Conservation (phyloP, 2,888 invertebrate genomes). For the Drosophila lacicola region DNA sequence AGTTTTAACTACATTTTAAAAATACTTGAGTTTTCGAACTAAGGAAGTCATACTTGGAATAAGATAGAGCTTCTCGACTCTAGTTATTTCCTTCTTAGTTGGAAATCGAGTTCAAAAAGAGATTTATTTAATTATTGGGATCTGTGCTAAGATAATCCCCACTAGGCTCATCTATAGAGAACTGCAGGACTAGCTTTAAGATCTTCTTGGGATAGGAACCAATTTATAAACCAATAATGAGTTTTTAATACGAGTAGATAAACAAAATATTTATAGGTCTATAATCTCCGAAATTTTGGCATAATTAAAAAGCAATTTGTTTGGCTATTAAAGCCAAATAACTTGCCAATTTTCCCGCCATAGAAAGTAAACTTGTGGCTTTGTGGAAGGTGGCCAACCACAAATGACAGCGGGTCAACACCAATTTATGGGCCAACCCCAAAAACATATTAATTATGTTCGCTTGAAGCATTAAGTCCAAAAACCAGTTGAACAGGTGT, state of each 20-base stretch:
- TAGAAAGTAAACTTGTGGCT: slow-evolving; percentile 57
- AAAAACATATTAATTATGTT: slow-evolving; percentile 56
- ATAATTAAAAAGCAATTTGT: slow-evolving; percentile 50
- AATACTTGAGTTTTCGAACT: no score
- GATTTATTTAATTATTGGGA: no score
- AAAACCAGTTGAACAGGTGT: slow-evolving; percentile 52
- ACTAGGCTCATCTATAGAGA: no score
- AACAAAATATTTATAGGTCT: slow-evolving; percentile 34
- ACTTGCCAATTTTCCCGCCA: slow-evolving; percentile 37
- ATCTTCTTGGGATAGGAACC: no score
- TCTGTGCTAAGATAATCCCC: no score
- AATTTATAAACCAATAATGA: slow-evolving; percentile 6
- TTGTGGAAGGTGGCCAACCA: slow-evolving; percentile 11
- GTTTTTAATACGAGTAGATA: slow-evolving; percentile 29
- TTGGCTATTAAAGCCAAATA: background rate
- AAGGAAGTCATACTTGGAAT: no score
- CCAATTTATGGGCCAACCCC: slow-evolving; percentile 43
- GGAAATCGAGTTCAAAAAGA: no score
- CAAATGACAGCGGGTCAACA: slow-evolving; percentile 44
- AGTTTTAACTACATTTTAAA: no score
- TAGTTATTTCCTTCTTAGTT: no score
- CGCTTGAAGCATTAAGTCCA: slow-evolving; percentile 25
- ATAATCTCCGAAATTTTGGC: slow-evolving; percentile 10
- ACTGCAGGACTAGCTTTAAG: no score
- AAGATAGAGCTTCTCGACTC: no score